Evolutionary conservation across 2,797 vertebrate genomes (phyloP), one percentile per base, ranked within the genome.

Genomic region (Buceros bicornis): DNA sequence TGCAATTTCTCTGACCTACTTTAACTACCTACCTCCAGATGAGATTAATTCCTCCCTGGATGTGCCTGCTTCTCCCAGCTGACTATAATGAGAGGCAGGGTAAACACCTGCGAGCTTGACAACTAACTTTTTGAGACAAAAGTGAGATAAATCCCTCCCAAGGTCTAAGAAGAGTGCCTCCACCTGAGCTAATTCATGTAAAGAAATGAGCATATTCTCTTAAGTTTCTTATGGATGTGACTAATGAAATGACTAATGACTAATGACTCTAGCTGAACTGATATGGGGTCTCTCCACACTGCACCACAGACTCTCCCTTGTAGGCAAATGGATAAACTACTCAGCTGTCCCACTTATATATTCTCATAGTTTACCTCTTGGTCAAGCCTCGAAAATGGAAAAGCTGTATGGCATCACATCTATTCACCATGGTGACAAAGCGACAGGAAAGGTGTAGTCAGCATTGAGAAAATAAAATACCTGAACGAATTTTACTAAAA

Each of bases 1-100:
- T 29, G 42, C 58, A 81, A 5, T 56, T 40, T 86, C 61, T 78
- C 76, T 79, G 88, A 87, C 93, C 94, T 95, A 73, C 82, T 93
- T 97, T 88, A 85, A 16, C 58, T 84, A 67, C 54, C 54, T 94
- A 16, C 35, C 61, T 88, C 43, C 80, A 71, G 37, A 51, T 22
- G 54, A 93, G 77, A 56, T 29, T 0, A 66, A 76, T 93, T 92
- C 74, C 70, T 88, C 58, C 43, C 66, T 82, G 29, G 26, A 53
- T 79, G 33, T 82, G 42, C 24, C n/a, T 72, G 11, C 13, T 64
- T 83, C 72, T 91, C 79, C 54, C 50, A 88, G 42, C 11, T 90
- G 33, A 42, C 20, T 45, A 0, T 45, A 65, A 40, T 0, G 1
- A 13, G n/a, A 91, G 43, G 33, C 33, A 43, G 11, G 16, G 58